Percentiles rank a stretch among this genome's conserved stretches.
Conservation (phyloP, 2,797 vertebrate species). For the Monodelphis domestica region DNA sequence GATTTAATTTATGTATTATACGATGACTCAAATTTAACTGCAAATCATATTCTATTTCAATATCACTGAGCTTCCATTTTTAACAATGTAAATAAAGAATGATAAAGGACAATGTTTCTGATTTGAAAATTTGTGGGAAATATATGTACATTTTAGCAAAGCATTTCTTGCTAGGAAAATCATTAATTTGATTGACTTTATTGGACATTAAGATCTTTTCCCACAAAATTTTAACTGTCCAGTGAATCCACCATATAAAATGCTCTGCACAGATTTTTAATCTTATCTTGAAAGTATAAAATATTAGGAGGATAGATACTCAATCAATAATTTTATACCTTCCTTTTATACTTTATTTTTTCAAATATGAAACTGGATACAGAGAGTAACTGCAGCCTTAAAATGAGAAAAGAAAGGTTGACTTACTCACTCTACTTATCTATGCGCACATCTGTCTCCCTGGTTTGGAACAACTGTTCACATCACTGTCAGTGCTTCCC, state of each 20-base stretch:
- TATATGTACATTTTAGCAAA: neutral
- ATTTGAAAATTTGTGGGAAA: slow-evolving; percentile 37
- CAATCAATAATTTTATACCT: slow-evolving; percentile 40
- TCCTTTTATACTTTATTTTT: slow-evolving; percentile 32
- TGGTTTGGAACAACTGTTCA: slow-evolving; percentile 1
- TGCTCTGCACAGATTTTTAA: neutral
- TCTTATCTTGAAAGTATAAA: neutral
- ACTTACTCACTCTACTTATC: neutral
- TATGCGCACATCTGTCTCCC: neutral
- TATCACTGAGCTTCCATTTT: neutral
- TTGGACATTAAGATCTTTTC: neutral
- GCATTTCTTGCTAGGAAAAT: neutral
- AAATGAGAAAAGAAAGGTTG: slow-evolving; percentile 39
- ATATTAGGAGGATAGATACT: slow-evolving; percentile 37
- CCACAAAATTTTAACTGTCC: neutral
- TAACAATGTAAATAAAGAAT: neutral
- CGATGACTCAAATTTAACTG: neutral
- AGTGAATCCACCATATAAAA: neutral
- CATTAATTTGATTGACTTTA: neutral
- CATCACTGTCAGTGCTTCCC: neutral
- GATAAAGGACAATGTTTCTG: neutral
- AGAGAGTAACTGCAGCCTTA: slow-evolving; percentile 39
- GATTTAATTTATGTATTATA: slow-evolving; percentile 38
- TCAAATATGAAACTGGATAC: neutral
- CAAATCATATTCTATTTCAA: neutral